Conservation (phyloP, 2,888 invertebrate genomes). For the Endomychus coccineus region DNA sequence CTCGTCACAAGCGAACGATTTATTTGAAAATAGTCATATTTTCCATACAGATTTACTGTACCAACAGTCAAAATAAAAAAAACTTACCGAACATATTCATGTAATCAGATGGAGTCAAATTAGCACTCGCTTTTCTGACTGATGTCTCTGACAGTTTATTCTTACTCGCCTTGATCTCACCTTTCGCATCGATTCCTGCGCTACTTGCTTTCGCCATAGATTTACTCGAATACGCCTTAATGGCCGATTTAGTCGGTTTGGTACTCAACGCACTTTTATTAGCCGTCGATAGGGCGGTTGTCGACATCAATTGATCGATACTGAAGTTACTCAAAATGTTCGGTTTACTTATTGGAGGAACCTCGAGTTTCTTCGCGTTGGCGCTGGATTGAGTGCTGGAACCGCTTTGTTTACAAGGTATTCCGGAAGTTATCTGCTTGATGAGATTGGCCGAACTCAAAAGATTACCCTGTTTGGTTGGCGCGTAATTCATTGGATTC, state of each 20-base stretch:
- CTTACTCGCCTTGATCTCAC: too few species aligned
- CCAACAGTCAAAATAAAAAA: too few species aligned
- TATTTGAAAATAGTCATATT: too few species aligned
- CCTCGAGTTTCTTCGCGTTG: slow-evolving; percentile 3
- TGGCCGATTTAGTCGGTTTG: not conserved
- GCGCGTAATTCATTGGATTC: slow-evolving; percentile 22
- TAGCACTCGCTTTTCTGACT: not conserved
- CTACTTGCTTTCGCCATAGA: too few species aligned
- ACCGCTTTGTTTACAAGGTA: slow-evolving; percentile 1
- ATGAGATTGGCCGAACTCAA: slow-evolving; percentile 2
- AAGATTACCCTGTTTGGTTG: slow-evolving; percentile 9
- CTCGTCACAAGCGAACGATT: too few species aligned
- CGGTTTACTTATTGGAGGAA: slow-evolving; percentile 5
- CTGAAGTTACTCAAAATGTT: slow-evolving; percentile 2
- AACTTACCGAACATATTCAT: too few species aligned
- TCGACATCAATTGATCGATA: slow-evolving; percentile 9
- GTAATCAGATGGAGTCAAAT: too few species aligned
- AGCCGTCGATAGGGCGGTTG: not conserved
- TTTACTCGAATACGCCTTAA: not conserved
- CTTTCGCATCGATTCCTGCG: not conserved
- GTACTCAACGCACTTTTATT: not conserved
- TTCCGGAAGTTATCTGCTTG: slow-evolving; percentile 8
- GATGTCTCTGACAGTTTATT: not conserved
- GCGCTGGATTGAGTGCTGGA: slow-evolving; percentile 1
- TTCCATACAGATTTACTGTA: too few species aligned